These are phyloP conservation scores for Hucho hucho DNA, from an alignment of 2,113 vertebrate genomes.

Conservation along the genomic window DNA sequence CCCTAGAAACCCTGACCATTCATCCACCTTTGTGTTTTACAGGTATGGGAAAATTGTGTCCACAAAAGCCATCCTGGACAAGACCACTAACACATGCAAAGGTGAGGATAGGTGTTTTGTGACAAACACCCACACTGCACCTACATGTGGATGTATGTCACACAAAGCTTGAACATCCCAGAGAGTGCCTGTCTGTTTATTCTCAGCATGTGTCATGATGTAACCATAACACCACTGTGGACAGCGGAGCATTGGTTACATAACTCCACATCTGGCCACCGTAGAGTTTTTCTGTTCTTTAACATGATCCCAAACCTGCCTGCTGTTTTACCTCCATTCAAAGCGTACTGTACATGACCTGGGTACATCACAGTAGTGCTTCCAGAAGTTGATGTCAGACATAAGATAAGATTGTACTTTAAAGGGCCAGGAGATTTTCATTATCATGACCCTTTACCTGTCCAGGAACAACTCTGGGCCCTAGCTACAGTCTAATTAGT, in stretches of 20 bases:
- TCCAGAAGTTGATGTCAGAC: too few relatives aligned
- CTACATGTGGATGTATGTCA: neutral
- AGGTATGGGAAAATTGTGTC: slow-evolving; percentile 95
- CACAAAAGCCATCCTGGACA: slow-evolving; percentile 92
- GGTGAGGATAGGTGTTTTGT: slow-evolving; percentile 69
- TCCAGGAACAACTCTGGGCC: too few relatives aligned
- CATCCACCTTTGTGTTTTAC: slow-evolving; percentile 40
- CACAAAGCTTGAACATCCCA: neutral
- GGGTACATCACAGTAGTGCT: neutral
- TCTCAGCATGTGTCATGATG: slow-evolving; percentile 30
- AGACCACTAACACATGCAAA: slow-evolving; percentile 95
- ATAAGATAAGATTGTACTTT: too few relatives aligned
- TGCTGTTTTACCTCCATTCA: slow-evolving; percentile 7
- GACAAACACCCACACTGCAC: neutral
- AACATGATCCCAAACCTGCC: neutral
- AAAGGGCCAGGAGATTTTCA: too few relatives aligned
- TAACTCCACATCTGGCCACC: slow-evolving; percentile 43
- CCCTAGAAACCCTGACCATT: neutral
- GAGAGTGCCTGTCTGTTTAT: slow-evolving; percentile 1
- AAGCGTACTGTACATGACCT: slow-evolving; percentile 1
- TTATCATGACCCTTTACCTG: too few relatives aligned
- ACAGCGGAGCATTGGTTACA: slow-evolving; percentile 19
- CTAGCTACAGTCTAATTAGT: too few relatives aligned
- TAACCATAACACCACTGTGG: slow-evolving; percentile 15
- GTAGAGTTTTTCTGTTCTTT: neutral